These are phyloP conservation scores for Ellobius talpinus DNA, from an alignment of 2,113 vertebrate species.

Conservation along the genomic window DNA sequence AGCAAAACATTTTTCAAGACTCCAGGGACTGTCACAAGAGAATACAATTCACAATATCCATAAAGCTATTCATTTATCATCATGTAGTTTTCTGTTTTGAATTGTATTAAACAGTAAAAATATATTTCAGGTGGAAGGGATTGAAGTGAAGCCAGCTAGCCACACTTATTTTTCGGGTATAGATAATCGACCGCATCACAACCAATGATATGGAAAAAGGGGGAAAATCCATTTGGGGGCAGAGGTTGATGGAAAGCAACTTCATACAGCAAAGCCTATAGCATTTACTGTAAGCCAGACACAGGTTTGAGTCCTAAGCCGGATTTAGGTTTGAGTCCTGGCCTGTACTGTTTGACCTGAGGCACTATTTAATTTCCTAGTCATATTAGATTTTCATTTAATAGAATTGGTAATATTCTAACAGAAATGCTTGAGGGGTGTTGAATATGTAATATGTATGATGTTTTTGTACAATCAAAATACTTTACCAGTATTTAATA, in stretches of 20 bases:
- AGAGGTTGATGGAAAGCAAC: background rate
- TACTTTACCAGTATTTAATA: background rate
- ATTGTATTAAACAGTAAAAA: constrained; percentile 2
- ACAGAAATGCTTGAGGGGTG: background rate
- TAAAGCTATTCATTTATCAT: background rate
- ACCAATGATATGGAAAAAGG: background rate
- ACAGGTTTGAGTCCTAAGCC: background rate
- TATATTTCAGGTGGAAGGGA: constrained; percentile 3
- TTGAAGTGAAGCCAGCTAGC: background rate
- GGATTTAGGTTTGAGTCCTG: background rate
- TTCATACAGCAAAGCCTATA: background rate
- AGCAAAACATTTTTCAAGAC: background rate
- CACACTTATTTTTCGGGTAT: background rate
- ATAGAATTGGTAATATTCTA: background rate
- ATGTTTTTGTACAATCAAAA: background rate
- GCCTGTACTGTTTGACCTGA: background rate
- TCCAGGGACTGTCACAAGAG: background rate
- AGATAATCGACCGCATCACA: background rate
- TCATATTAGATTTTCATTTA: background rate
- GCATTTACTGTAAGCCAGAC: background rate
- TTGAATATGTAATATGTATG: background rate
- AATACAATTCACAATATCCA: background rate
- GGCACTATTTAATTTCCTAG: constrained; percentile 1
- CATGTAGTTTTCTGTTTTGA: background rate
- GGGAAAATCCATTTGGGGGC: background rate